phyloP scores from a whole-genome alignment of 2,113 vertebrate species.

The Rhinoptilus africanus region DNA sequence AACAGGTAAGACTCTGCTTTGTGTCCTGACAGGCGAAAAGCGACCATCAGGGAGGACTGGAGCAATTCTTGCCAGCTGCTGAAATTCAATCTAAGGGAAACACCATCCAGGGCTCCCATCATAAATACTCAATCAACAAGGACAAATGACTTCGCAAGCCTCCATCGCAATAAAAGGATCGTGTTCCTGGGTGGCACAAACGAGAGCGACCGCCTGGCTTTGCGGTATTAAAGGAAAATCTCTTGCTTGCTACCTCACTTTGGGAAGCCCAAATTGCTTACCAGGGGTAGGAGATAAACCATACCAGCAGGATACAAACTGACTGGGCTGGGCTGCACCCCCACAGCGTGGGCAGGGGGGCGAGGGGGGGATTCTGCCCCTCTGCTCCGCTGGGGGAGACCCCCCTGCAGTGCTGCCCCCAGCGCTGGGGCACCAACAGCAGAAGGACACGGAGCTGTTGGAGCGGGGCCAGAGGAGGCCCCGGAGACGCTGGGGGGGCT shows the following conservation, averaged over 20 bases:
- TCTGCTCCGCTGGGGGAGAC: rapidly evolving
- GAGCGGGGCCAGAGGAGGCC: neutral
- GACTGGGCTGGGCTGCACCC: neutral
- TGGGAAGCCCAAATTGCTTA: neutral
- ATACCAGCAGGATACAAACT: neutral
- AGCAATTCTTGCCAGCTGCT: conserved; percentile 28
- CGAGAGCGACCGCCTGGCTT: rapidly evolving
- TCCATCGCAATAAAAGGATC: neutral
- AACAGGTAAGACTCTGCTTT: neutral
- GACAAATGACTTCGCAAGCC: neutral
- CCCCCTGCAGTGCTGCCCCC: rapidly evolving
- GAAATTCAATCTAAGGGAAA: conserved; percentile 1
- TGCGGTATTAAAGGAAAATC: neutral
- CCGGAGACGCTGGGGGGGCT: rapidly evolving
- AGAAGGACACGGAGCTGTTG: neutral
- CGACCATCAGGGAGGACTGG: neutral
- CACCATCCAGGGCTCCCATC: neutral
- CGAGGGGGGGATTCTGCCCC: rapidly evolving
- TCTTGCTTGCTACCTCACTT: neutral
- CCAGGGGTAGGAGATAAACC: neutral
- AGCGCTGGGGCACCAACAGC: neutral
- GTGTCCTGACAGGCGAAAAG: neutral
- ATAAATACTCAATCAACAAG: conserved; percentile 9
- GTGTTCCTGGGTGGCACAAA: neutral
- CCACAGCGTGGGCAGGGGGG: rapidly evolving